Evolutionary conservation across 1,140 invertebrate genomes (phyloP).

Genomic region (Hesperophylax magnus): DNA sequence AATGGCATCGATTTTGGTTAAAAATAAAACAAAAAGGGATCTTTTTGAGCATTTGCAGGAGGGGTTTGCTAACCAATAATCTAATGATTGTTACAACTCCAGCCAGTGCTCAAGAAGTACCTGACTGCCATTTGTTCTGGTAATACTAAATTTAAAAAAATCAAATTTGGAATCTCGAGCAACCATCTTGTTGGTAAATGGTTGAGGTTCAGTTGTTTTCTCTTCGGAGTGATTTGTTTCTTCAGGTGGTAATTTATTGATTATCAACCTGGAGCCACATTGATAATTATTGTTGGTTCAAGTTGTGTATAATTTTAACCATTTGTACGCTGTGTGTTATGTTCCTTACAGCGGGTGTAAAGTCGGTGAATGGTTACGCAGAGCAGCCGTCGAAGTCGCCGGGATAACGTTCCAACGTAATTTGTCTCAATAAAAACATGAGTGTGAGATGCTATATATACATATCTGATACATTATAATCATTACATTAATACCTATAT

Average conservation of each 20-base stretch:
- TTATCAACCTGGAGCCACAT: background rate
- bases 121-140: background rate
- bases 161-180: conserved; percentile 25
- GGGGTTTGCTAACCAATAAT: background rate
- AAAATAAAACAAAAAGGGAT: background rate
- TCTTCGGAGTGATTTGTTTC: background rate
- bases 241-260: no score
- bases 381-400: conserved; percentile 36
- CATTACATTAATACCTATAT: conserved; percentile 56
- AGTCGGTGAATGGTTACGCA: conserved; percentile 36
- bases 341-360: conserved; percentile 55
- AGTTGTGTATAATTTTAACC: conserved; percentile 41
- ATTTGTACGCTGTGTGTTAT: conserved; percentile 56
- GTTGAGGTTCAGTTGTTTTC: conserved; percentile 16
- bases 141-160: background rate
- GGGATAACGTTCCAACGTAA: conserved; percentile 53
- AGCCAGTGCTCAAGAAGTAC: conserved; percentile 16
- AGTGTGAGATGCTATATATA: conserved; percentile 58
- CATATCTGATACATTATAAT: conserved; percentile 56
- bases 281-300: conserved; percentile 2
- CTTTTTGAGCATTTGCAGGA: conserved; percentile 8
- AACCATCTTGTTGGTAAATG: conserved; percentile 4
- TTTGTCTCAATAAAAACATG: conserved; percentile 57
- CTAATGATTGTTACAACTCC: background rate
- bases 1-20: conserved; percentile 24